These are phyloP conservation scores for Taphrorychus bicolor DNA, from an alignment of 2,888 invertebrate species.

Conservation along the genomic window DNA sequence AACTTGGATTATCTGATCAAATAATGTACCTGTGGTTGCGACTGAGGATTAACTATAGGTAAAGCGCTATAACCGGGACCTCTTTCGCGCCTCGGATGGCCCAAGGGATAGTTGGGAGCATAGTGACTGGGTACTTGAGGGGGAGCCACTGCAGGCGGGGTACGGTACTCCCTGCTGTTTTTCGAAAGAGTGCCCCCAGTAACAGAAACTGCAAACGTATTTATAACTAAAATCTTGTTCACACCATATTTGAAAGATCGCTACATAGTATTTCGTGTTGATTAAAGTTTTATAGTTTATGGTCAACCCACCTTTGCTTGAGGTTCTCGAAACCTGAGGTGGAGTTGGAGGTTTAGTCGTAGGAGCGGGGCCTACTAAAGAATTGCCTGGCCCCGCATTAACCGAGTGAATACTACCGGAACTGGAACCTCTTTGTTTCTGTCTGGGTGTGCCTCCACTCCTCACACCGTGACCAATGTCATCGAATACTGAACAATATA, in stretches of 20 bases:
- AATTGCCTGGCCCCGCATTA: slow-evolving; percentile 59
- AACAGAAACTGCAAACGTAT: slow-evolving; percentile 44
- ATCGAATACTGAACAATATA: slow-evolving; percentile 75
- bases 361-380: slow-evolving; percentile 81
- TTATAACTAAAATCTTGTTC: neutral
- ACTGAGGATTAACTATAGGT: slow-evolving; percentile 67
- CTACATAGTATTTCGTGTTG: no score
- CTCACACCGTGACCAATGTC: slow-evolving; percentile 93
- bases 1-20: neutral
- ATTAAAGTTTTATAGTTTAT: neutral
- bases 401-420: slow-evolving; percentile 67
- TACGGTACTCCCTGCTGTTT: slow-evolving; percentile 83
- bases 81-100: slow-evolving; percentile 72
- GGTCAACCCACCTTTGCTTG: slow-evolving; percentile 55
- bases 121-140: slow-evolving; percentile 97
- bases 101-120: slow-evolving; percentile 91
- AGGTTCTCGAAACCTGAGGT: slow-evolving; percentile 76
- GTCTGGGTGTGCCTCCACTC: slow-evolving; percentile 72
- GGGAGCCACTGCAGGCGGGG: slow-evolving; percentile 95
- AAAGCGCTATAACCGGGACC: slow-evolving; percentile 84
- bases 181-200: slow-evolving; percentile 68
- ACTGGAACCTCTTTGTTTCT: slow-evolving; percentile 77
- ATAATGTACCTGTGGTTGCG: slow-evolving; percentile 23
- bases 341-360: slow-evolving; percentile 96
- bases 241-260: no score